Conservation (phyloP, 2,888 invertebrate genomes). For the Anticlea derivata region DNA sequence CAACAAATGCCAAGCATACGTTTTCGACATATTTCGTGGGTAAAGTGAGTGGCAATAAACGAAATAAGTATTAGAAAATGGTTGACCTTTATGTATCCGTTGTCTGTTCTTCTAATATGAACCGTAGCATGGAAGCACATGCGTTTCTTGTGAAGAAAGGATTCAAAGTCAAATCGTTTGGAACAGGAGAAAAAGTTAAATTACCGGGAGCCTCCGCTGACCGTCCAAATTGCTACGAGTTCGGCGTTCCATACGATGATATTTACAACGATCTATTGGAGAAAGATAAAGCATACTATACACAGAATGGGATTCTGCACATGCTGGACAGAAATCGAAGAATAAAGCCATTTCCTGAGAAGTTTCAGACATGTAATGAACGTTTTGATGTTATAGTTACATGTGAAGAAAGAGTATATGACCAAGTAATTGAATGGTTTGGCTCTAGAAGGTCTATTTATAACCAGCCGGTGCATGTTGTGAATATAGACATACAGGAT, state of each 20-base stretch:
- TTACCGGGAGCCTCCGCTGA: conserved; percentile 97
- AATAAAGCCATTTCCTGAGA: conserved; percentile 96
- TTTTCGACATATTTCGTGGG: not conserved
- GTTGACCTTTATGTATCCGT: conserved; percentile 92
- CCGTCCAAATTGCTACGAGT: conserved; percentile 98
- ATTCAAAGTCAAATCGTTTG: conserved; percentile 96
- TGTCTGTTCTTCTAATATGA: conserved; percentile 99
- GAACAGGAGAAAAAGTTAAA: conserved; percentile 97
- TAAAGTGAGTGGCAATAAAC: not conserved
- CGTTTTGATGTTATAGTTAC: conserved; percentile 98
- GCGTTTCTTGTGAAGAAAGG: conserved; percentile 98
- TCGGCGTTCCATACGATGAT: conserved; percentile 96
- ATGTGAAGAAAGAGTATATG: conserved; percentile 99
- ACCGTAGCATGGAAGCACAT: conserved; percentile 99
- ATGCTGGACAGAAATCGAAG: conserved; percentile 98
- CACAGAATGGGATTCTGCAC: conserved; percentile 98
- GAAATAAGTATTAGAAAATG: conserved; percentile 28
- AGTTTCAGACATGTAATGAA: conserved; percentile 95
- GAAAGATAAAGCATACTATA: conserved; percentile 97
- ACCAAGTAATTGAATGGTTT: conserved; percentile 98
- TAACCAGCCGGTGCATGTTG: conserved; percentile 96
- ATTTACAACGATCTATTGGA: conserved; percentile 96
- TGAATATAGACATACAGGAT: conserved; percentile 99
- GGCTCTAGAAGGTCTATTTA: conserved; percentile 90
- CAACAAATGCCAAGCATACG: not conserved